Conservation (phyloP, 2,797 vertebrate species). For the Carcharodon carcharias region DNA sequence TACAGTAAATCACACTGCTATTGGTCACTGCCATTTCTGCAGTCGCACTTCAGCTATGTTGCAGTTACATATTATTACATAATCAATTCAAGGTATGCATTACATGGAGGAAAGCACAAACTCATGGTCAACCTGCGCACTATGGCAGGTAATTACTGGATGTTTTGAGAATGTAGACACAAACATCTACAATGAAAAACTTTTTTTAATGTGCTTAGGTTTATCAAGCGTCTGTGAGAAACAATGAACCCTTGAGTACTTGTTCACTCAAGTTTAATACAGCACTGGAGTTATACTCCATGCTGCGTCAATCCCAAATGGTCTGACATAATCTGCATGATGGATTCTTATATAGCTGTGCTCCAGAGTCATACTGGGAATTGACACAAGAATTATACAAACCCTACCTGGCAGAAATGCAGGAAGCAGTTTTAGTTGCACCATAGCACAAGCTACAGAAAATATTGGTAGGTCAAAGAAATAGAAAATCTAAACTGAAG, state of each 20-base stretch:
- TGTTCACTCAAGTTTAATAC: neutral
- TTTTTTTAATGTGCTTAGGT: neutral
- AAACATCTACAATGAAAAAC: neutral
- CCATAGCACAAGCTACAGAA: neutral
- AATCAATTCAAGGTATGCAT: neutral
- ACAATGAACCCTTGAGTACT: neutral
- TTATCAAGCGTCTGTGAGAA: neutral
- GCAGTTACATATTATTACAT: neutral
- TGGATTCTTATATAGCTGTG: neutral
- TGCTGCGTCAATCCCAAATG: neutral
- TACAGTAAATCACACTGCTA: neutral
- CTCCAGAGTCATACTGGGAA: neutral
- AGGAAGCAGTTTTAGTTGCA: neutral
- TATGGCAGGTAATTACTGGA: neutral
- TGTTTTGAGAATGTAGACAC: neutral
- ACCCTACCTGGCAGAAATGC: neutral
- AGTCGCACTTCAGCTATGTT: neutral
- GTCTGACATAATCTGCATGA: neutral
- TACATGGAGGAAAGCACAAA: neutral
- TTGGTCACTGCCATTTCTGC: no score
- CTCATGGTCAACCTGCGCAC: neutral
- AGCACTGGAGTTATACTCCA: neutral
- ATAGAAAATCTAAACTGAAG: neutral
- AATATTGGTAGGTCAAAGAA: neutral
- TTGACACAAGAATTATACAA: neutral